Evolutionary conservation across 2,113 vertebrate genomes (phyloP).

Genomic region (Ciconia boyciana): DNA sequence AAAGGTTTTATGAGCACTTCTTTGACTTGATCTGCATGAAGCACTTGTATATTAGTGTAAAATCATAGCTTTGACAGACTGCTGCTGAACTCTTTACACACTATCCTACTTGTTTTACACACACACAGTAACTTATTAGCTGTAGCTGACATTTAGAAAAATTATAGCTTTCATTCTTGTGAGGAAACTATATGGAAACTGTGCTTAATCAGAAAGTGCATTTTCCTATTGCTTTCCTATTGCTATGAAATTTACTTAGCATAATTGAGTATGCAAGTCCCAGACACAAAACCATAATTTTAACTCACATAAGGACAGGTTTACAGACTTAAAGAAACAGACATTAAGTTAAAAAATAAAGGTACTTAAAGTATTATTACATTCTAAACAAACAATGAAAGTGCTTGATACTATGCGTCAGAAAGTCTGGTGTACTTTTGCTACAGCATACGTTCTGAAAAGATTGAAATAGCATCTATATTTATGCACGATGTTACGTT

Average conservation of each 20-base stretch:
- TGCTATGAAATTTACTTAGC: not conserved
- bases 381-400: not conserved
- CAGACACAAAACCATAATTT: not conserved
- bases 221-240: not conserved
- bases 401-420: fast-evolving
- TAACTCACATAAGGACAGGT: not conserved
- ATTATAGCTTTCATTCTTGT: not conserved
- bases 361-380: not conserved
- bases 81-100: not conserved
- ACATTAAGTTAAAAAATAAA: not conserved
- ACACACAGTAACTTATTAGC: not conserved
- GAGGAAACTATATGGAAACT: not conserved
- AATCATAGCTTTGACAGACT: not conserved
- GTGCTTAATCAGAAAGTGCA: not conserved
- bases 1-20: not conserved
- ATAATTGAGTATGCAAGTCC: not conserved
- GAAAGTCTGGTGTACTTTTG: not conserved
- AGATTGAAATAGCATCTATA: not conserved
- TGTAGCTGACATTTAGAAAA: not conserved
- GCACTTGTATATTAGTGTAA: not conserved
- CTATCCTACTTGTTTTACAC: not conserved
- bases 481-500: not conserved
- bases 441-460: not conserved
- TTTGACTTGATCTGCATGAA: not conserved
- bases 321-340: not conserved